Percentiles rank a stretch among this genome's conserved stretches.
phyloP scores from a whole-genome alignment of 2,113 vertebrate species.

The Catharus fuscescens region DNA sequence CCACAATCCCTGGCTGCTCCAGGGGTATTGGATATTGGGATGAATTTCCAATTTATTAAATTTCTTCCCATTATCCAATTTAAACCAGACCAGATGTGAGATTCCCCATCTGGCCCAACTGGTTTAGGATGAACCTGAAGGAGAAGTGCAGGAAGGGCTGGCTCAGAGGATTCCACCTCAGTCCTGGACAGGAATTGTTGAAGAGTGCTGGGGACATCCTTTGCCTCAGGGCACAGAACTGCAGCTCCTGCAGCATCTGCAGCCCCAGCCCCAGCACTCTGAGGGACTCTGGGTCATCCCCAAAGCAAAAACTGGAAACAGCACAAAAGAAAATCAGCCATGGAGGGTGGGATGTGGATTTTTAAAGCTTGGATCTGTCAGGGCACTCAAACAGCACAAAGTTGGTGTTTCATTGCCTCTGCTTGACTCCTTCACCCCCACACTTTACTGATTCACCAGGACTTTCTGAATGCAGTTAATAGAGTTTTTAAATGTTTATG shows the following conservation, averaged over 20 bases:
- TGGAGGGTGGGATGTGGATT: neutral
- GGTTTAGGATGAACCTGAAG: neutral
- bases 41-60: neutral
- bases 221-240: neutral
- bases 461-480: neutral
- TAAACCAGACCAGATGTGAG: neutral
- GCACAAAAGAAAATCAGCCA: neutral
- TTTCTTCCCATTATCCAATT: neutral
- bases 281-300: neutral
- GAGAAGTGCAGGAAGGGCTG: neutral
- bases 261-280: neutral
- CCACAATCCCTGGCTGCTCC: neutral
- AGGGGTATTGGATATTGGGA: no score
- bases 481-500: conserved; percentile 8
- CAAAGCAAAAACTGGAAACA: neutral
- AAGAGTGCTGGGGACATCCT: neutral
- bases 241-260: neutral
- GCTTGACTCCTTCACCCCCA: neutral
- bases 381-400: neutral
- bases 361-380: neutral
- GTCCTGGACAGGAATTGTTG: neutral
- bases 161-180: neutral
- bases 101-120: no score
- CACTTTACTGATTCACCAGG: neutral
- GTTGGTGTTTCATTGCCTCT: neutral